phyloP scores from a whole-genome alignment of 2,113 vertebrate species.

The Budorcas taxicolor region DNA sequence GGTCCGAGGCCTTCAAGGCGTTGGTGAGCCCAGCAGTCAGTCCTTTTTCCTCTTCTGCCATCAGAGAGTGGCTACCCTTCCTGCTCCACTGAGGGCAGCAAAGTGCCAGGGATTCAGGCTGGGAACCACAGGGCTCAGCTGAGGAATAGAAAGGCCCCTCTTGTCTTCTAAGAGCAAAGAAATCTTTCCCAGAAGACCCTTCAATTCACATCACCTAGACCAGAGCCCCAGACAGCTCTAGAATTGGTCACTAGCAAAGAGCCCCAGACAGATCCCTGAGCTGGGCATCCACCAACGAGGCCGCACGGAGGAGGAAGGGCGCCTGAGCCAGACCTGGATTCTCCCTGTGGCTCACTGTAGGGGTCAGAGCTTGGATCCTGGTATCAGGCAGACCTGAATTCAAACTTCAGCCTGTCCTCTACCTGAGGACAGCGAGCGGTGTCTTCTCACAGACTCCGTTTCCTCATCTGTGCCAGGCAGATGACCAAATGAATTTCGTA shows the following conservation, averaged over 20 bases:
- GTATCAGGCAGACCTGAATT: neutral
- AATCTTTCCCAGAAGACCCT: neutral
- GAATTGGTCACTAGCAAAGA: neutral
- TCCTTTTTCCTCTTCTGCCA: neutral
- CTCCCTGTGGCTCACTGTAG: neutral
- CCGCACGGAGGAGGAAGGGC: fast-evolving
- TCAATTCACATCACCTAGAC: too few species aligned
- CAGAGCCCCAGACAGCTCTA: neutral
- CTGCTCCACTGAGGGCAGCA: neutral
- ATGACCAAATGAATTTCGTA: neutral
- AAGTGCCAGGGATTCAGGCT: neutral
- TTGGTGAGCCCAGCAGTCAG: neutral
- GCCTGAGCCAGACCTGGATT: neutral
- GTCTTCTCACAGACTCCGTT: neutral
- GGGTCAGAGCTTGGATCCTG: neutral
- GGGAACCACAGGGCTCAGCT: neutral
- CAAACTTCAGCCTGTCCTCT: neutral
- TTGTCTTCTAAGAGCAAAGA: neutral
- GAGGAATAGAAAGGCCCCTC: neutral
- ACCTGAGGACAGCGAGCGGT: neutral
- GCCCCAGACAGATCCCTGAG: neutral
- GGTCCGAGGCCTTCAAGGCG: neutral
- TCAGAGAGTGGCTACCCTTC: neutral
- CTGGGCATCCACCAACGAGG: neutral
- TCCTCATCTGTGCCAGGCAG: neutral